Conservation (phyloP, 2,888 invertebrate genomes). For the Euproctis similis region DNA sequence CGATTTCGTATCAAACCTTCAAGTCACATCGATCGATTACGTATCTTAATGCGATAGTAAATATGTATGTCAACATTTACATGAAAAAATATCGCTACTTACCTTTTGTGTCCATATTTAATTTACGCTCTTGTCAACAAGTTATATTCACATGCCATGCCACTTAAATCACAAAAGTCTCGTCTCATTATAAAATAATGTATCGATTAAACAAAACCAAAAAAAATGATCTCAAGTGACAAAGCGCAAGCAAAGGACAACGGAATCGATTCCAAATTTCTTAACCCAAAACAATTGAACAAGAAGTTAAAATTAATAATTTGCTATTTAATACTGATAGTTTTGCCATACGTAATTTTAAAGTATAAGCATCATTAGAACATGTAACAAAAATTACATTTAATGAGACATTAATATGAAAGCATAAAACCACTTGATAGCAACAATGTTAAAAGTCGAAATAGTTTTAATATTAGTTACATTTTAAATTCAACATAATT, state of each 20-base stretch:
- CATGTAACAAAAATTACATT: slow-evolving; percentile 8
- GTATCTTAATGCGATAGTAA: slow-evolving; percentile 22
- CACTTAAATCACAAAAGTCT: slow-evolving; percentile 24
- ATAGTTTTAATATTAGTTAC: too few species aligned
- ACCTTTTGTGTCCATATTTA: slow-evolving; percentile 43
- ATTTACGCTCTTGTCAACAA: slow-evolving; percentile 20
- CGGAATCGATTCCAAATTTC: slow-evolving; percentile 69
- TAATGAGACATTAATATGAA: slow-evolving; percentile 19
- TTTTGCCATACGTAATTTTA: slow-evolving; percentile 3
- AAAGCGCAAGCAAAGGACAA: slow-evolving; percentile 37
- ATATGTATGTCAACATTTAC: slow-evolving; percentile 23
- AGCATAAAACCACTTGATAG: slow-evolving; percentile 33
- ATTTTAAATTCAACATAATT: slow-evolving; percentile 42
- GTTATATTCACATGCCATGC: slow-evolving; percentile 51
- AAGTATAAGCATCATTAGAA: slow-evolving; percentile 20
- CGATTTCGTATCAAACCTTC: slow-evolving; percentile 49
- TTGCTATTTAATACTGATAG: slow-evolving; percentile 5
- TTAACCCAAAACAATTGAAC: slow-evolving; percentile 20
- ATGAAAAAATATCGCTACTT: slow-evolving; percentile 42
- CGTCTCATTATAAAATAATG: slow-evolving; percentile 17
- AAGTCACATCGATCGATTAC: slow-evolving; percentile 22
- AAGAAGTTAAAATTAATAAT: slow-evolving; percentile 5
- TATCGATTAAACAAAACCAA: slow-evolving; percentile 21
- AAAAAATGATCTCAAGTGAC: slow-evolving; percentile 20
- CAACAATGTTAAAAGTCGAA: too few species aligned